Evolutionary conservation across 1,140 invertebrate genomes (phyloP).

Genomic region (Aphelenchoides fujianensis): DNA sequence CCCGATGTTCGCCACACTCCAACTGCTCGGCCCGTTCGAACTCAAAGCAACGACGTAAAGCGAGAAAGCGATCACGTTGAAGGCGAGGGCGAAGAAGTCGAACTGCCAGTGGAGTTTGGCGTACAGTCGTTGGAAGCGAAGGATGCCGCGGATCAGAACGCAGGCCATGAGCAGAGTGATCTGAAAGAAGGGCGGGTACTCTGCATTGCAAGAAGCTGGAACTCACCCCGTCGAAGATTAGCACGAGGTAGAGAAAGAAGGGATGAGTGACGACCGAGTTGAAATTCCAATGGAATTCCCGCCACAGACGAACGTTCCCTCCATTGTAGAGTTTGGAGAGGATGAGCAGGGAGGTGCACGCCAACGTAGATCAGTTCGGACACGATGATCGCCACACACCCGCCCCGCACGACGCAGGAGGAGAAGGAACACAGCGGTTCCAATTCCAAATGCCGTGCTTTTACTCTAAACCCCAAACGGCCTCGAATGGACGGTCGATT

Average conservation of each 20-base stretch:
- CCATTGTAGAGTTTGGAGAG: conserved; percentile 3
- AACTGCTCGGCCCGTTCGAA: background rate
- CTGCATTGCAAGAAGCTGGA: background rate
- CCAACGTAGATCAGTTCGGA: conserved; percentile 1
- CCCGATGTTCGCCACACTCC: background rate
- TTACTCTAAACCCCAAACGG: background rate
- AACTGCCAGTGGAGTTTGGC: conserved; percentile 24
- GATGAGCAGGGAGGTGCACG: background rate
- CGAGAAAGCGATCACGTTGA: background rate
- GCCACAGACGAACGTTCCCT: background rate
- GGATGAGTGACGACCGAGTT: conserved; percentile 10
- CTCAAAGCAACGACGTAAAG: background rate
- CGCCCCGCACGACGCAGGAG: conserved; percentile 8
- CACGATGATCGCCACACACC: conserved; percentile 4
- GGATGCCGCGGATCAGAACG: background rate
- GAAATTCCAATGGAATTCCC: background rate
- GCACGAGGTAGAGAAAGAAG: background rate
- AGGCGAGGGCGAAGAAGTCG: conserved; percentile 20
- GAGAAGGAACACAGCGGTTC: conserved; percentile 14
- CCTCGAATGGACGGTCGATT: background rate
- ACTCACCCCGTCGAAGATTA: conserved; percentile 14
- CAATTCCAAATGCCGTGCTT: conserved; percentile 7
- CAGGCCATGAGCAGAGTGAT: background rate
- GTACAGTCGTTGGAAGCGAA: conserved; percentile 12
- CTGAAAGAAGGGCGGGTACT: background rate